phyloP scores from a whole-genome alignment of 2,888 invertebrate species.

The Catonia carolina region DNA sequence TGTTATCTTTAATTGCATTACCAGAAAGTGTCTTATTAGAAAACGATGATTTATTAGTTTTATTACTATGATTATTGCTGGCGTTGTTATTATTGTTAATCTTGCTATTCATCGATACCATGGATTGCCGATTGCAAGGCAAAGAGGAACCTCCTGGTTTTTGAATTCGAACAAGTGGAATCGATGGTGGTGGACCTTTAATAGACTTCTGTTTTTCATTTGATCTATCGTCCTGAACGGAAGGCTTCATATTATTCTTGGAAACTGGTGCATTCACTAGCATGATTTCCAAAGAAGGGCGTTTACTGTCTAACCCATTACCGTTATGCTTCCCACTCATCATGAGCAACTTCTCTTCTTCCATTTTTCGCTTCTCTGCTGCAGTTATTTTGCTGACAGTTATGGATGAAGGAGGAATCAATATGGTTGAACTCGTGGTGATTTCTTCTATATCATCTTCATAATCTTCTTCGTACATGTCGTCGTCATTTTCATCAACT shows the following conservation, averaged over 20 bases:
- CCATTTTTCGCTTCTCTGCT: slow-evolving; percentile 35
- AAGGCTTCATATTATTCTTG: neutral
- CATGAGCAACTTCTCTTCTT: slow-evolving; percentile 34
- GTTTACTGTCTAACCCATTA: slow-evolving; percentile 36
- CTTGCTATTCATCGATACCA: neutral
- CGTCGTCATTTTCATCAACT: neutral
- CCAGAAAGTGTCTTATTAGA: neutral
- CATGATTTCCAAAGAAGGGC: slow-evolving; percentile 39
- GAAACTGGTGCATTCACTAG: slow-evolving; percentile 35
- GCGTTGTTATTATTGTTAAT: neutral
- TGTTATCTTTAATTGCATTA: neutral
- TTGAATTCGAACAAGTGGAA: slow-evolving; percentile 4
- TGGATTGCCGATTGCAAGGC: neutral
- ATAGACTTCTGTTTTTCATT: slow-evolving; percentile 3
- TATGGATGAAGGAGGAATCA: slow-evolving; percentile 39
- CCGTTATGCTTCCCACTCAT: slow-evolving; percentile 30
- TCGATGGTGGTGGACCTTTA: slow-evolving; percentile 27
- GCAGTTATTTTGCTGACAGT: slow-evolving; percentile 41
- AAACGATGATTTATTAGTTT: neutral
- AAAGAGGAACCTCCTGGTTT: neutral
- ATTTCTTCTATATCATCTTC: slow-evolving; percentile 3
- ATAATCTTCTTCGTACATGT: neutral
- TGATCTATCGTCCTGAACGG: neutral
- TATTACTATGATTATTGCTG: neutral
- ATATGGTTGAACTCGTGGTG: slow-evolving; percentile 14